Base-by-base conservation (phyloP, 2,888 invertebrate genomes). In the Sphinx pinastri region DNA sequence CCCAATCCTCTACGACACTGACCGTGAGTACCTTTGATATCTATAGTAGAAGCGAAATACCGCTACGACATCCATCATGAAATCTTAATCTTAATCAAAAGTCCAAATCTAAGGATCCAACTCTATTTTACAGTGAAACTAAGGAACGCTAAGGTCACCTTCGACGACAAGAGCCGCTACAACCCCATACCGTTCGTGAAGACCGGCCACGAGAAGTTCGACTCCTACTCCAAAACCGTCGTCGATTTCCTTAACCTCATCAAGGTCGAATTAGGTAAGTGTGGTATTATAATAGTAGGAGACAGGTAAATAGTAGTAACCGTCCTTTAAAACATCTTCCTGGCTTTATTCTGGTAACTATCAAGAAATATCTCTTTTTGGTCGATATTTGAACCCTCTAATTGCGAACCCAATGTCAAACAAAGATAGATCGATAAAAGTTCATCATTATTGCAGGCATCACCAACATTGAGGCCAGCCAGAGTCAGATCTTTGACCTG, bases 401-500 rank as follows among this genome's bases (percentile, higher is more conserved):
- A 1, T 8, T 12, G 51, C 10, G 0, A 51, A 51, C 6, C 38
- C 38, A 38, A 38, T 38, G 38, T 51, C 16, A n/a, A 3, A n/a
- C 38, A 14, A 60, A 45, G 45, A n/a, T n/a, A 6, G 49, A 14
- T 66, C 13, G 13, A n/a, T 16, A 16, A 16, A 51, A 51, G 11
- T 12, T 31, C 13, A 2, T 31, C 85, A 90, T 68, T 88, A 19
- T 88, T 74, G 16, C 87, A 88, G 94, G 95, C 57, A 73, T 95
- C 1, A 92, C 93, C 74, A 92, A 96, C 70, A 94, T 96, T 12
- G 90, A 92, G n/a, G 89, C 88, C n/a, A 96, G 96, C 0, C 96
- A 97, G 88, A 81, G 91, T 13, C 94, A 95, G 54, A 95, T 96
- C 0, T 81, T 95, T 14, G 86, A 95, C 0, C 96, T 97, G 88